Conservation (phyloP, 1,140 invertebrate genomes). For the Conus betulinus region DNA sequence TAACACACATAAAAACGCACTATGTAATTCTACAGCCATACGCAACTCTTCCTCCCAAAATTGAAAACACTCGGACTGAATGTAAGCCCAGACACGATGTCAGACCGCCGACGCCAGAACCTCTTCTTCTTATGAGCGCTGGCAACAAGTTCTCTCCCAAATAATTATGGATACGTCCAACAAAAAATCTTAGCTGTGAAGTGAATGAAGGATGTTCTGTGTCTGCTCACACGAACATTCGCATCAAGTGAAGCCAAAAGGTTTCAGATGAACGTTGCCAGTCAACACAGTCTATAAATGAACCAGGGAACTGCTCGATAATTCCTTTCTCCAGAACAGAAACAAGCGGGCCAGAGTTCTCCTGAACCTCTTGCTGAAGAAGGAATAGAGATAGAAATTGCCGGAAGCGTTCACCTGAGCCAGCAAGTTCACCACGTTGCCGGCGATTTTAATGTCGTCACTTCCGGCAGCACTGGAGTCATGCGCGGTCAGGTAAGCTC, state of each 20-base stretch:
- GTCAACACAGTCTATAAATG: neutral
- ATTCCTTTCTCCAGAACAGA: slow-evolving; percentile 30
- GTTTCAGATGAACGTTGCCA: neutral
- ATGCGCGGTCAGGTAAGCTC: slow-evolving; percentile 40
- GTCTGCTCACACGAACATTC: neutral
- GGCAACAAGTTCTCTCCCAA: no score
- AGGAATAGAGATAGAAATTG: slow-evolving; percentile 88
- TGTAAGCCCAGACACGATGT: no score
- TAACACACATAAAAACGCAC: no score
- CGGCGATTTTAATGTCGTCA: slow-evolving; percentile 77
- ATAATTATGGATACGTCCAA: no score
- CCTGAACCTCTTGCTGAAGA: slow-evolving; percentile 86
- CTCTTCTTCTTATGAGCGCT: no score
- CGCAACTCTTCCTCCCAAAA: no score
- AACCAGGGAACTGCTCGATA: neutral
- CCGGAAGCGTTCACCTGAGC: slow-evolving; percentile 83
- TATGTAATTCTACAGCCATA: no score
- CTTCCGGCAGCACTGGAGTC: slow-evolving; percentile 51
- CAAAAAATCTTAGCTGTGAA: no score
- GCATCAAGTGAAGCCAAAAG: neutral
- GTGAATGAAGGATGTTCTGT: neutral
- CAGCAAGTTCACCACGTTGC: slow-evolving; percentile 86
- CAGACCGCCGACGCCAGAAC: no score
- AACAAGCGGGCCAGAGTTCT: slow-evolving; percentile 83
- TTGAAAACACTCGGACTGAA: no score